Evolutionary conservation across 2,113 vertebrate species (phyloP).

Genomic region (Cephalopterus ornatus): DNA sequence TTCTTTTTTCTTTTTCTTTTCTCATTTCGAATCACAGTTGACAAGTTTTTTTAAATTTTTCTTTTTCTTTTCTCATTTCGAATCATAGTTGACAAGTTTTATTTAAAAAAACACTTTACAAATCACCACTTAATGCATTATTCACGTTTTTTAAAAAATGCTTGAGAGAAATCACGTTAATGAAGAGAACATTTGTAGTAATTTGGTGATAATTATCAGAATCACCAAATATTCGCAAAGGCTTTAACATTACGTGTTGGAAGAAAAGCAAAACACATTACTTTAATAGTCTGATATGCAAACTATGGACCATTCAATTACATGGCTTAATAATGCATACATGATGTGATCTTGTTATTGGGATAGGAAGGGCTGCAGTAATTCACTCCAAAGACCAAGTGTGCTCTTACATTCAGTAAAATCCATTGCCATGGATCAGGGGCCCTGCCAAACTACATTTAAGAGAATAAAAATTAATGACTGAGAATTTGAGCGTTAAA

Average conservation of each 20-base stretch:
- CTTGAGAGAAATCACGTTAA: slow-evolving; percentile 95
- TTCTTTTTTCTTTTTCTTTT: background rate
- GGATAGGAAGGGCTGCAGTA: slow-evolving; percentile 86
- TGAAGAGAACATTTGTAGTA: slow-evolving; percentile 99
- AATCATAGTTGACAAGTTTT: slow-evolving; percentile 50
- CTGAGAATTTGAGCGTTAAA: slow-evolving; percentile 99
- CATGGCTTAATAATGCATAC: slow-evolving; percentile 98
- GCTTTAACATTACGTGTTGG: slow-evolving; percentile 97
- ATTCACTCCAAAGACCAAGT: slow-evolving; percentile 88
- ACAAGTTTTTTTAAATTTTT: too few relatives aligned
- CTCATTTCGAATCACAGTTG: too few relatives aligned
- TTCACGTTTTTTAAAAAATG: slow-evolving; percentile 76
- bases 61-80: background rate
- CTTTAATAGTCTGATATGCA: slow-evolving; percentile 99
- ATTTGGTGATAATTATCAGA: slow-evolving; percentile 98
- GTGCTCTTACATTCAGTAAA: slow-evolving; percentile 82
- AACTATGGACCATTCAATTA: slow-evolving; percentile 99
- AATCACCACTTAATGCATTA: slow-evolving; percentile 76
- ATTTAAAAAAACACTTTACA: slow-evolving; percentile 63
- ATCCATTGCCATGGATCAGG: slow-evolving; percentile 83
- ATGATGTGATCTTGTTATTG: slow-evolving; percentile 97
- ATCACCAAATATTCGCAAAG: slow-evolving; percentile 93
- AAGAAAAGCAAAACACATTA: slow-evolving; percentile 99
- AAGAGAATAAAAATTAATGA: slow-evolving; percentile 99
- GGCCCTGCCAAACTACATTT: slow-evolving; percentile 92